Evolutionary conservation across 2,888 invertebrate genomes (phyloP).

Genomic region (Meteorus colon): DNA sequence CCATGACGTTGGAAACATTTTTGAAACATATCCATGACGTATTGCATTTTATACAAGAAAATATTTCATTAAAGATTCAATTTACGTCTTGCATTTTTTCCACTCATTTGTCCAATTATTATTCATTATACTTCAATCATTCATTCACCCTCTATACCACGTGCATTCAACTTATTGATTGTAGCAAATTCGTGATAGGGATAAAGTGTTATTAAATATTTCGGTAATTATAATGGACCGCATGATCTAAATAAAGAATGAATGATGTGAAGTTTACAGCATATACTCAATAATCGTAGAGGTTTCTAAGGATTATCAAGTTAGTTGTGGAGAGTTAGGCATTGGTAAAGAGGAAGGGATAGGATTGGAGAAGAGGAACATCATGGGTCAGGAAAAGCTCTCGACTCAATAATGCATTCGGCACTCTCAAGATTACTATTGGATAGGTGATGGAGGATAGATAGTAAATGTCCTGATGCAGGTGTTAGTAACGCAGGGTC

Average conservation of each 20-base stretch:
- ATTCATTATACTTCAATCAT: no score
- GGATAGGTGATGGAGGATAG: conserved; percentile 46
- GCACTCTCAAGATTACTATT: conserved; percentile 61
- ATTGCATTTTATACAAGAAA: no score
- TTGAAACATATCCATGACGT: no score
- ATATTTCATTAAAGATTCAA: no score
- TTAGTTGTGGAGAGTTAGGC: background rate
- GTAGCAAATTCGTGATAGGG: no score
- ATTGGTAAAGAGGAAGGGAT: background rate
- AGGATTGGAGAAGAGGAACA: background rate
- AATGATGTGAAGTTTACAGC: background rate
- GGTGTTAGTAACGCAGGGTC: conserved; percentile 26
- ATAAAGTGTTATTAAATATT: no score
- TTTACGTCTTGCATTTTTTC: no score
- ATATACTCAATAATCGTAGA: background rate
- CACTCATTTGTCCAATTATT: no score
- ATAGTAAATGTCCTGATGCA: conserved; percentile 25
- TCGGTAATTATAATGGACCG: no score
- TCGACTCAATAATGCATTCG: conserved; percentile 61
- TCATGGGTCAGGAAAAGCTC: conserved; percentile 40
- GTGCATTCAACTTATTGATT: no score
- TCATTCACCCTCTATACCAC: no score
- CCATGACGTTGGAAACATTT: no score
- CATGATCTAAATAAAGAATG: background rate
- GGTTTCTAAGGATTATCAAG: conserved; percentile 4